phyloP scores from a whole-genome alignment of 2,113 vertebrate species.

The Gnathonemus echidnorhynchus region DNA sequence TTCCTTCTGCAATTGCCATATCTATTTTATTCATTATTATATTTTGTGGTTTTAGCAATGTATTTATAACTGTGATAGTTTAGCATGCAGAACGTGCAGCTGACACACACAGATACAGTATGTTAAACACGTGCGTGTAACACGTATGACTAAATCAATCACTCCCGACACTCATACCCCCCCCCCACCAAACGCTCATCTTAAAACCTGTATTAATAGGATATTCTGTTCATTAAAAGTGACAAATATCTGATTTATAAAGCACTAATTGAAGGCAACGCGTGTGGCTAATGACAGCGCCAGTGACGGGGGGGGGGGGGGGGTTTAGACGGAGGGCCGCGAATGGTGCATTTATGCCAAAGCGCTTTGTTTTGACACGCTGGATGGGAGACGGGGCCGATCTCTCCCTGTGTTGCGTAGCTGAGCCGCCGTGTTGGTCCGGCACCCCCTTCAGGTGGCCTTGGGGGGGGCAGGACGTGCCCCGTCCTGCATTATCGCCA shows the following conservation, averaged over 20 bases:
- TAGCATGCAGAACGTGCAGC: not conserved
- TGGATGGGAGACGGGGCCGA: constrained; percentile 26
- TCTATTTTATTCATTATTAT: not conserved
- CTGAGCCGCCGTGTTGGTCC: constrained; percentile 45
- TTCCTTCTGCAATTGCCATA: not conserved
- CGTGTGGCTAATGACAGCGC: constrained; percentile 40
- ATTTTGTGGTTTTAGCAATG: not conserved
- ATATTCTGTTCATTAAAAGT: constrained; percentile 59
- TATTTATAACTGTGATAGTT: not conserved
- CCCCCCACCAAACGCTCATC: not conserved
- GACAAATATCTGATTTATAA: constrained; percentile 59
- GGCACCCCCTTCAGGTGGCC: constrained; percentile 60
- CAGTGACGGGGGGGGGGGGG: constrained; percentile 28
- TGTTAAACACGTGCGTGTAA: not conserved
- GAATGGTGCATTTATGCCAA: constrained; percentile 37
- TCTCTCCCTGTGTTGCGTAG: not conserved
- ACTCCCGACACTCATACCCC: not conserved
- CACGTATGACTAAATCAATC: constrained; percentile 2
- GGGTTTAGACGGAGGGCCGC: constrained; percentile 31
- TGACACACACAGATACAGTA: not conserved
- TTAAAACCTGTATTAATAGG: constrained; percentile 41
- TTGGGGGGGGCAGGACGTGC: not conserved
- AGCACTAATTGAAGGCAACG: constrained; percentile 46
- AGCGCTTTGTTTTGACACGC: constrained; percentile 37
- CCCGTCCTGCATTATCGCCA: not conserved